A percentile compares a stretch with the other conserved stretches of the same genome.
Evolutionary conservation across 2,797 vertebrate species (phyloP).

Genomic region (Botia almorhae): DNA sequence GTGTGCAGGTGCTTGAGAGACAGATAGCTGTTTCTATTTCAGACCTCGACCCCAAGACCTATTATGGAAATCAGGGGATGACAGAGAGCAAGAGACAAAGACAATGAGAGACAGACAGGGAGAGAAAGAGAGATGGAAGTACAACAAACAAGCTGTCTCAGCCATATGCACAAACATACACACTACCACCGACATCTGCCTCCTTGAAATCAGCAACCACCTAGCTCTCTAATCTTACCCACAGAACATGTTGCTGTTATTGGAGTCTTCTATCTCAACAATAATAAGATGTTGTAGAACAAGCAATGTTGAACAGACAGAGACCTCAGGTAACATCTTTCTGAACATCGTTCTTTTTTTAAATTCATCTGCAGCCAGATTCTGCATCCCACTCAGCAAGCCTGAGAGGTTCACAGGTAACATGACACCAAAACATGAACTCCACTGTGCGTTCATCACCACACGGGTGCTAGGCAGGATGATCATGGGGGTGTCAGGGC

Average conservation of each 20-base stretch:
- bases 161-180: conserved; percentile 21
- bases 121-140: conserved; percentile 18
- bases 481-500: conserved; percentile 43
- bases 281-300: conserved; percentile 68
- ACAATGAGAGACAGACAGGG: neutral
- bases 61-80: conserved; percentile 21
- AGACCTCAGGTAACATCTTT: conserved; percentile 53
- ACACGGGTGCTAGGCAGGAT: conserved; percentile 4
- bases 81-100: conserved; percentile 22
- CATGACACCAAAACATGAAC: conserved; percentile 31
- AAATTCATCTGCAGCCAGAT: conserved; percentile 10
- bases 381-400: conserved; percentile 4
- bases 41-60: conserved; percentile 19
- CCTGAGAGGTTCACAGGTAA: conserved; percentile 30
- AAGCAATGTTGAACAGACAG: conserved; percentile 59
- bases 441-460: conserved; percentile 42
- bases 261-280: conserved; percentile 62
- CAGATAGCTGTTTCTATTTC: conserved; percentile 63
- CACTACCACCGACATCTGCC: conserved; percentile 45
- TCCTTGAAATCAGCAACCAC: conserved; percentile 55
- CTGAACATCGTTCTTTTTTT: conserved; percentile 48
- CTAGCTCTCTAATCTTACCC: conserved; percentile 61
- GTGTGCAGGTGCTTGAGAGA: conserved; percentile 48
- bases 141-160: conserved; percentile 28
- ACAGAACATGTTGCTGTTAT: conserved; percentile 68